Base-by-base conservation (phyloP, 2,113 vertebrate species). In the Clarias batrachus region DNA sequence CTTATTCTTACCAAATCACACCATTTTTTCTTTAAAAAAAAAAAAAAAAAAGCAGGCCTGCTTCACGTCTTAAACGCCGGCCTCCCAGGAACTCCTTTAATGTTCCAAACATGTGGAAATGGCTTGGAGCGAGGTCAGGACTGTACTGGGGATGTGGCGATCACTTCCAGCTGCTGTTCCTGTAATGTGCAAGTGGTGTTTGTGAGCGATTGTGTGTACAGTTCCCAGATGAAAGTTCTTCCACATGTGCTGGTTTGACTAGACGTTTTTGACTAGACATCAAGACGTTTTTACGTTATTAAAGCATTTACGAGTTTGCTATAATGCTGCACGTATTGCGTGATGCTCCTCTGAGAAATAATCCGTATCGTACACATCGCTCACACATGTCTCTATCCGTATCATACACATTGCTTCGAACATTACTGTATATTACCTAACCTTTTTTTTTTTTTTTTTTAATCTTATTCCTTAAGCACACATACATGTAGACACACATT, bases 401-500 rank as follows among this genome's bases (percentile, higher is more conserved):
- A 19, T 57, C 54, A 30, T 1, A n/a, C 57, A 14, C 54, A 56
- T 3, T 30, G 14, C 25, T 57, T 17, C 57, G 76, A 78, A 91
- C 92, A 89, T 93, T 90, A 37, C 33, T 37, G 33, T 37, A 90
- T 88, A 87, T 90, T 90, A 93, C 90, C 88, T 90, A 88, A 90
- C 37, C 91, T 92, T 89, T 92, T 91, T 41, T 6, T 41, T 41
- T 41, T 4, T 41, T 41, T 41, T 41, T 41, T 41, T 41, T 4
- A 33, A 33, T 33, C 30, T 33, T 33, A 33, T 33, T 33, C 30
- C 33, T 37, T 37, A 41, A 41, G 81, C 89, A 79, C 91, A 89
- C 86, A 84, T 87, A 33, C 30, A 33, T 33, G 30, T 33, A 91
- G 87, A 77, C 85, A 89, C 86, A 85, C 93, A 93, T 94, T 91